Evolutionary conservation across 2,888 invertebrate species (phyloP).

Genomic region (Nycteola revayana): DNA sequence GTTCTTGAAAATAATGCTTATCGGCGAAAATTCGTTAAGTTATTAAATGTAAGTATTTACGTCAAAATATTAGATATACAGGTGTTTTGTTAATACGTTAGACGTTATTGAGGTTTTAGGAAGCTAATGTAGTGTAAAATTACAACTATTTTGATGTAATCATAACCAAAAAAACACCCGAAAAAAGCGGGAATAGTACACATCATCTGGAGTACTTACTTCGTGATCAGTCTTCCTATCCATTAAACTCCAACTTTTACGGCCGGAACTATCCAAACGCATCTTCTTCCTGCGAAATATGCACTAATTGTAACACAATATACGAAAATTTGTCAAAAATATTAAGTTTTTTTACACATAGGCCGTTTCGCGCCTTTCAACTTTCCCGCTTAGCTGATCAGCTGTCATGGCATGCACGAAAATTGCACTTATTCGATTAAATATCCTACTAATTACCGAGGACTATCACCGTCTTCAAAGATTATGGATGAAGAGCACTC

Average conservation of each 20-base stretch:
- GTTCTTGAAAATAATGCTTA: no score
- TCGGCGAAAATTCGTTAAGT: no score
- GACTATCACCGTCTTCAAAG: conserved; percentile 52
- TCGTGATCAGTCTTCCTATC: conserved; percentile 69
- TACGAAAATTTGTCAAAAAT: conserved; percentile 7
- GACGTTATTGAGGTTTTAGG: no score
- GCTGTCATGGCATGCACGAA: conserved; percentile 59
- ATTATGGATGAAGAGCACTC: conserved; percentile 39
- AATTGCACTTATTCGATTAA: conserved; percentile 25
- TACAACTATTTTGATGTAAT: conserved; percentile 2
- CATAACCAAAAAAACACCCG: conserved; percentile 47
- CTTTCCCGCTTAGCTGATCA: conserved; percentile 75
- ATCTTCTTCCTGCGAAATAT: conserved; percentile 61
- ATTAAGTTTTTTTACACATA: conserved; percentile 13
- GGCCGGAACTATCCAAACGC: conserved; percentile 51
- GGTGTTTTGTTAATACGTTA: no score
- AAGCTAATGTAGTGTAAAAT: no score
- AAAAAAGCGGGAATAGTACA: conserved; percentile 55
- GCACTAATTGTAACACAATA: conserved; percentile 15
- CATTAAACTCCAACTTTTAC: conserved; percentile 74
- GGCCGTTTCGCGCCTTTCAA: conserved; percentile 66
- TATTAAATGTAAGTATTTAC: no score
- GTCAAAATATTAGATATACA: no score
- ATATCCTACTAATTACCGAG: conserved; percentile 49
- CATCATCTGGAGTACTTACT: conserved; percentile 44